A percentile compares a stretch with the other conserved stretches of the same genome.
phyloP scores from a whole-genome alignment of 2,888 invertebrate species.

The Lacanobia wlatinum region DNA sequence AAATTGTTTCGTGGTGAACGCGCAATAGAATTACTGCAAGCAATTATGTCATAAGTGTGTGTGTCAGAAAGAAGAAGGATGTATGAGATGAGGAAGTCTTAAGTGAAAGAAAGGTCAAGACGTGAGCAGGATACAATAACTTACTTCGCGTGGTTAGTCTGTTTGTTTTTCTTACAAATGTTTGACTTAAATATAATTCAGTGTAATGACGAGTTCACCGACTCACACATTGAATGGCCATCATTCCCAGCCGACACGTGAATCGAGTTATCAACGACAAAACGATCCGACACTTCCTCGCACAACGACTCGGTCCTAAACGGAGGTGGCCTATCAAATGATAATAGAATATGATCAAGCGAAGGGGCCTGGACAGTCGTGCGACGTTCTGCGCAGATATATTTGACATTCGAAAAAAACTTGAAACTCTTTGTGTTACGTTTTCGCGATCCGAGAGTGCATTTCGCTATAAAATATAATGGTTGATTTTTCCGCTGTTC shows the following conservation, averaged over 20 bases:
- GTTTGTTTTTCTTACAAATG: conserved; percentile 25
- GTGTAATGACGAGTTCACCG: conserved; percentile 72
- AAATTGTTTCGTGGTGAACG: conserved; percentile 35
- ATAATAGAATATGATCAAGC: conserved; percentile 83
- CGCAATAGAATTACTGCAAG: conserved; percentile 35
- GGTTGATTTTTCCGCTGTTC: conserved; percentile 69
- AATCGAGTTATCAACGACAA: conserved; percentile 68
- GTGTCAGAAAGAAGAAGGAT: not conserved
- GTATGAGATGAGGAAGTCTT: conserved; percentile 22
- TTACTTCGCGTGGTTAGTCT: not conserved
- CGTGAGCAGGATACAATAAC: conserved; percentile 37
- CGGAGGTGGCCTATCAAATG: conserved; percentile 89
- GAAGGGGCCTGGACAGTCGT: conserved; percentile 86
- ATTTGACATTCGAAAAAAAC: conserved; percentile 67
- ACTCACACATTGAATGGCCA: conserved; percentile 66
- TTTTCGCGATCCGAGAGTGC: conserved; percentile 69
- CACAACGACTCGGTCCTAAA: conserved; percentile 82
- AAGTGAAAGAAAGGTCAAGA: conserved; percentile 38
- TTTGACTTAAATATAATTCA: conserved; percentile 15
- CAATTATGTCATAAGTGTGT: conserved; percentile 44
- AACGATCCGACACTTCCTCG: conserved; percentile 72
- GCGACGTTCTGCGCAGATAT: conserved; percentile 81
- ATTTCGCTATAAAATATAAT: conserved; percentile 77
- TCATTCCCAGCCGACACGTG: conserved; percentile 62
- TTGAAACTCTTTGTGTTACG: conserved; percentile 44